Evolutionary conservation across 2,888 invertebrate species (phyloP).

Genomic region (Cerceris ruficornis): DNA sequence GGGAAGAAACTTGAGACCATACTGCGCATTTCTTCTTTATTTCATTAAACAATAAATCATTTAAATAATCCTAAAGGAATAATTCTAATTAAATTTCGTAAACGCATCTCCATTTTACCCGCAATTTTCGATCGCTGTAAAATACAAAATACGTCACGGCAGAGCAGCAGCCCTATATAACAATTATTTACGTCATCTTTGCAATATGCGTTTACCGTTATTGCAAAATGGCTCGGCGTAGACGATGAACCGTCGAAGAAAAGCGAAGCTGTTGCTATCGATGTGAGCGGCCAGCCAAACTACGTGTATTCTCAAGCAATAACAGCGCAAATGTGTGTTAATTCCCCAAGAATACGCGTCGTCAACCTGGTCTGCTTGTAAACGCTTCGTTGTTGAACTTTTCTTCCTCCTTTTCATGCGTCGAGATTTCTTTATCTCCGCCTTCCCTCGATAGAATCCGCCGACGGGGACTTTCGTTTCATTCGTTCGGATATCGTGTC

Average conservation of each 20-base stretch:
- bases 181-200: too few species aligned
- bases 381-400: conserved; percentile 3
- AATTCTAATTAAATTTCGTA: too few species aligned
- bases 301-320: conserved; percentile 99
- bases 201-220: neutral
- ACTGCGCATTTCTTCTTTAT: too few species aligned
- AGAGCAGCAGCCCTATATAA: too few species aligned
- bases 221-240: neutral
- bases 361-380: conserved; percentile 85
- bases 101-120: too few species aligned
- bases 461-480: too few species aligned
- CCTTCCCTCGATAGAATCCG: neutral
- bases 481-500: too few species aligned
- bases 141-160: too few species aligned
- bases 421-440: neutral
- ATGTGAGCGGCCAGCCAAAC: conserved; percentile 88
- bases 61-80: too few species aligned
- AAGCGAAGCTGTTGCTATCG: neutral
- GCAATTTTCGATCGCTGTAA: too few species aligned
- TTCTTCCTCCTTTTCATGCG: conserved; percentile 13
- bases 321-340: conserved; percentile 98
- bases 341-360: conserved; percentile 99
- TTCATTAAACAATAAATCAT: too few species aligned
- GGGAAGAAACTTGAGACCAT: too few species aligned
- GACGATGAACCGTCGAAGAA: neutral